A percentile compares a stretch with the other conserved stretches of the same genome.
These are phyloP conservation scores for Luehdorfia chinensis DNA, from an alignment of 1,140 invertebrate genomes.

Conservation along the genomic window DNA sequence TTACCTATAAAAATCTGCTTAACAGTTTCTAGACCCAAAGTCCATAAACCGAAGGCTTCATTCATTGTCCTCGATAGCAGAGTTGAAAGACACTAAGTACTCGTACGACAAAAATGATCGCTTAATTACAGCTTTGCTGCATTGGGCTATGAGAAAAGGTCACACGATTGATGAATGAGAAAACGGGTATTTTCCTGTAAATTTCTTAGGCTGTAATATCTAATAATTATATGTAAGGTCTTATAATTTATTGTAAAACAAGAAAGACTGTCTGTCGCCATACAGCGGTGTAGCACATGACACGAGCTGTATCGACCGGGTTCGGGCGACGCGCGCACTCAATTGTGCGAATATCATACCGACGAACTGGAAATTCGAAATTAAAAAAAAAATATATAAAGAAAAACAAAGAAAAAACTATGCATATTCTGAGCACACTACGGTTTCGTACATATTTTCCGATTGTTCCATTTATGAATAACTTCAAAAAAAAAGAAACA, in stretches of 20 bases:
- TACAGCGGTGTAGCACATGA: slow-evolving; percentile 47
- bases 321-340: slow-evolving; percentile 63
- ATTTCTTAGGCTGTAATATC: too few species aligned
- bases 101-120: too few species aligned
- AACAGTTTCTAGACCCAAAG: slow-evolving; percentile 12
- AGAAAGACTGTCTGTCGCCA: slow-evolving; percentile 69
- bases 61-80: slow-evolving; percentile 15
- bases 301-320: slow-evolving; percentile 63
- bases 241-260: slow-evolving; percentile 44
- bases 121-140: too few species aligned
- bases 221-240: neutral
- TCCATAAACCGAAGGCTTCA: slow-evolving; percentile 17
- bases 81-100: neutral
- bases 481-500: too few species aligned
- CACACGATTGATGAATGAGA: too few species aligned
- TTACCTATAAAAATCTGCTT: too few species aligned
- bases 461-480: slow-evolving; percentile 4
- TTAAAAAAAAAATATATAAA: slow-evolving; percentile 13
- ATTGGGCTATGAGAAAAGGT: too few species aligned
- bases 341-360: slow-evolving; percentile 30
- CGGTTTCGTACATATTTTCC: neutral
- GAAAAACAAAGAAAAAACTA: slow-evolving; percentile 5
- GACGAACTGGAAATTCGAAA: slow-evolving; percentile 22
- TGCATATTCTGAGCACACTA: neutral
- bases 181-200: too few species aligned